Percentiles rank a stretch among this genome's conserved stretches.
phyloP scores from a whole-genome alignment of 2,113 vertebrate genomes.

The Siniperca chuatsi region DNA sequence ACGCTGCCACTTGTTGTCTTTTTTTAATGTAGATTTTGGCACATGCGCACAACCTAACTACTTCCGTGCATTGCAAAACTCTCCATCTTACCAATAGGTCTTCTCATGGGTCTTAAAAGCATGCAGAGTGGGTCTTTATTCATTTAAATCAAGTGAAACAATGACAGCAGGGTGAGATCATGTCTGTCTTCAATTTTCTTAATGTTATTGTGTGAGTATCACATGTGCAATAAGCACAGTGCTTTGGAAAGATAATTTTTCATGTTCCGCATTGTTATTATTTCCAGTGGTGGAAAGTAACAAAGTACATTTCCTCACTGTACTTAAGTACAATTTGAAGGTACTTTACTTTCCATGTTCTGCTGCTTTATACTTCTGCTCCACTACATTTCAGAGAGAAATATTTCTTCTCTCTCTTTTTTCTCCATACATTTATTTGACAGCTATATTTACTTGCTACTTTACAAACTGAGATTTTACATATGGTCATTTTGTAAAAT shows the following conservation, averaged over 20 bases:
- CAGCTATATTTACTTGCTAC: too few relatives aligned
- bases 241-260: neutral
- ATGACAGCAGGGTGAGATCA: conserved; percentile 56
- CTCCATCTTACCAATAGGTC: neutral
- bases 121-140: conserved; percentile 29
- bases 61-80: neutral
- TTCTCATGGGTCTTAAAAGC: neutral
- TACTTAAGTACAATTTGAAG: neutral
- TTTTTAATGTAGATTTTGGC: neutral
- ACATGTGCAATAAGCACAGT: neutral
- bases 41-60: neutral
- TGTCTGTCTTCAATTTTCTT: conserved; percentile 29
- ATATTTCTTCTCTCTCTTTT: neutral
- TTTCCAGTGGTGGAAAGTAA: neutral
- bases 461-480: neutral
- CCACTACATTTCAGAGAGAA: neutral
- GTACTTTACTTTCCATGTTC: neutral
- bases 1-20: neutral
- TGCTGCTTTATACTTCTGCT: neutral
- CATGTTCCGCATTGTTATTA: neutral
- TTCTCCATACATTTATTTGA: neutral
- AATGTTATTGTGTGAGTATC: neutral
- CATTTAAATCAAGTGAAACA: conserved; percentile 26
- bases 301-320: neutral
- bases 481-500: neutral